Base-by-base conservation (phyloP, 2,113 vertebrate species). In the Trematocara zebra region DNA sequence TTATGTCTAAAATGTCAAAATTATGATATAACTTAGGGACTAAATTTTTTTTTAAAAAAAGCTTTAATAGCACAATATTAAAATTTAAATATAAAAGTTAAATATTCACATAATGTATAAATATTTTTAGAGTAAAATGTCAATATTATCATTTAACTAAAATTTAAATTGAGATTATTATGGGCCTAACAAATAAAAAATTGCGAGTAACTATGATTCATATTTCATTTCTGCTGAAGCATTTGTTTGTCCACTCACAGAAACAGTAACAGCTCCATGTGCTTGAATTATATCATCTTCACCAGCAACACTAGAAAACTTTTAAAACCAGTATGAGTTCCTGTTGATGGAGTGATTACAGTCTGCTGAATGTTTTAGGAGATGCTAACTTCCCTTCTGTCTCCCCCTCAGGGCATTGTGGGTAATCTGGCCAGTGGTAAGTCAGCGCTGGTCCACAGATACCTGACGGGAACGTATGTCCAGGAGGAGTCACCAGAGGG, bases 401-500 rank as follows among this genome's bases (percentile, higher is more conserved):
- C 76, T 28, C 20, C 51, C 6, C 4, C 15, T n/a, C 95, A 99
- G 99, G 99, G 99, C 42, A 99, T 99, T 85, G 98, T 99, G 95
- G 99, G 99, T 90, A 99, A 99, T 76, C 91, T 99, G 93, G 98
- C 98, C 6, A 99, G 99, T 3, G 99, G 99, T 84, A 99, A 99
- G 94, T 99, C 99, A 0, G 99, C 99, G 0, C 97, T 99, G 92
- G 99, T 99, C 33, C 99, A 99, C 95, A 96, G 98, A 20, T 99
- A 99, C 84, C 97, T 99, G 95, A 99, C 99, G 0, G 99, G 99
- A 87, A 99, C 99, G 0, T 99, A 99, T 3, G 98, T 99, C 40
- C 99, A 99, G 91, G 99, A 99, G 86, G 99, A 99, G 67, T 99
- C 98, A 2, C 99, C 99, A 5, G 99, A 99, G 97, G 99, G 99